Evolutionary conservation across 2,113 vertebrate genomes (phyloP), one percentile per base, ranked within the genome.

Genomic region (Saccopteryx leptura): DNA sequence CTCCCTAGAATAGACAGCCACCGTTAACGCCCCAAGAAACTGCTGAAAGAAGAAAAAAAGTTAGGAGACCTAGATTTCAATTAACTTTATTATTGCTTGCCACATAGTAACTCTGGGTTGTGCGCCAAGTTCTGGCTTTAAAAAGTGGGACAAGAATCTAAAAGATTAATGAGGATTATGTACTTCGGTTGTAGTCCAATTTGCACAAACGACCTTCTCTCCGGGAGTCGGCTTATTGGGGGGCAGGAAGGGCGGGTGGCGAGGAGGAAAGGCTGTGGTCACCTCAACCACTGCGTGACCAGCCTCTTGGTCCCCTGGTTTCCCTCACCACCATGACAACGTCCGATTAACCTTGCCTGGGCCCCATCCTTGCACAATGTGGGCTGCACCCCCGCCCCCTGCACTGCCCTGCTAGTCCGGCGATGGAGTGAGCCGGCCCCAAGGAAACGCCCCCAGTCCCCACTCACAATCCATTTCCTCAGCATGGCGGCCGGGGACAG

Each of bases 151-250:
- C 86, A 61, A 95, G 88, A 93, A 72, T 91, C 72, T 95, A n/a
- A 61, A 96, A 95, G 96, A 96, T 96, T 94, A 97, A 97, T 94
- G 95, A 97, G 79, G 79, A 56, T 90, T 79, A 90, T 28, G 58
- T 58, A 86, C 83, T 78, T 92, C 92, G 79, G 76, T 92, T 93
- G 84, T 65, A 76, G 78, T 76, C 81, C 88, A 94, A 60, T 80
- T 89, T 82, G 65, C 14, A 0, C 56, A 95, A 46, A 75, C 88
- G 60, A 26, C 84, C 84, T 83, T 91, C 48, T 5, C 4, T n/a
- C 19, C 24, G 69, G 63, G 63, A 91, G 60, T 5, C 7, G 81
- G 87, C 7, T 54, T 18, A 8, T 2, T 11, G 12, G 21, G 82
- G 39, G 39, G 12, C 6, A 5, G 15, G 0, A 1, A 17, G 46